phyloP scores from a whole-genome alignment of 2,113 vertebrate genomes.

The Cryptomyrus ogoouensis region DNA sequence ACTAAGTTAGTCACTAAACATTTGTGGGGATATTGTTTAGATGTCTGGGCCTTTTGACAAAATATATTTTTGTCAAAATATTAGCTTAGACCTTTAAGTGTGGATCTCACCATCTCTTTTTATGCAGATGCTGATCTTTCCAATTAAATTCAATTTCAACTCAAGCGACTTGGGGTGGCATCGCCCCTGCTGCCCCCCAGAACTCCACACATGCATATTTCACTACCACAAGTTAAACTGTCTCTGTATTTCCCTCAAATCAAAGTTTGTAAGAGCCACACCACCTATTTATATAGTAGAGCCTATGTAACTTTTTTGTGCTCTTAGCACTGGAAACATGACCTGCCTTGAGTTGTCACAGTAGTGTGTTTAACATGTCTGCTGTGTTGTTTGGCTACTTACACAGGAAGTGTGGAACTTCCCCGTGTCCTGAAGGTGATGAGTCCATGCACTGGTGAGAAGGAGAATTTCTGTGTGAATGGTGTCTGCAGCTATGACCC shows the following conservation, averaged over 20 bases:
- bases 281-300: not conserved
- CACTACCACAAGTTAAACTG: not conserved
- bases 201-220: not conserved
- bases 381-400: not conserved
- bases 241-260: not conserved
- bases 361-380: not conserved
- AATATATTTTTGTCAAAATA: not conserved
- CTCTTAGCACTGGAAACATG: not conserved
- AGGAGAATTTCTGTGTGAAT: slow-evolving; percentile 45
- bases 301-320: not conserved
- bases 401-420: slow-evolving; percentile 35
- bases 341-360: not conserved
- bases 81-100: not conserved
- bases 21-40: not conserved
- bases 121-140: not conserved
- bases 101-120: not conserved
- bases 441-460: slow-evolving; percentile 37
- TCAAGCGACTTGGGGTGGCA: not conserved
- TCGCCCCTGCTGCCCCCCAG: not conserved
- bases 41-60: not conserved
- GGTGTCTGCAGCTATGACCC: slow-evolving; percentile 52
- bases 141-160: not conserved
- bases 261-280: not conserved
- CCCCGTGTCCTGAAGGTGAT: slow-evolving; percentile 23
- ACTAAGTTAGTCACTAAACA: not conserved